Evolutionary conservation across 2,797 vertebrate species (phyloP).

Genomic region (Hylomyscus alleni): DNA sequence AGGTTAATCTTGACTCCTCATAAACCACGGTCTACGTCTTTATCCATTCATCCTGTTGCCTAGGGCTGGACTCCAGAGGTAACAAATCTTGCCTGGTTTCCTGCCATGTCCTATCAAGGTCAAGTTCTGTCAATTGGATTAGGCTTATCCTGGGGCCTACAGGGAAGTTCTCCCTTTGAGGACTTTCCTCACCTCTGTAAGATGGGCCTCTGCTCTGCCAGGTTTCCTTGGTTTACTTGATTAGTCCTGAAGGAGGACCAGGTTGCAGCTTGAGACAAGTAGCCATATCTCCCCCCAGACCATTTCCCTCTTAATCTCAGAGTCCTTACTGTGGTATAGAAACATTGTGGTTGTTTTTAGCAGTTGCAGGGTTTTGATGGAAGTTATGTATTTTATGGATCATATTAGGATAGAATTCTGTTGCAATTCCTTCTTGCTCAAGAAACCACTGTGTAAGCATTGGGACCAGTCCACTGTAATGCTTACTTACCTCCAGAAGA

Average conservation of each 20-base stretch:
- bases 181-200: neutral
- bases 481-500: neutral
- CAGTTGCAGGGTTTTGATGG: neutral
- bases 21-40: too few relatives aligned
- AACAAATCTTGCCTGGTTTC: neutral
- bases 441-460: neutral
- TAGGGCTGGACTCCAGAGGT: neutral
- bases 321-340: neutral
- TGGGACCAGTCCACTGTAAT: neutral
- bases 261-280: neutral
- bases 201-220: neutral
- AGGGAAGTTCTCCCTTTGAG: neutral
- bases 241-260: neutral
- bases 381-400: neutral
- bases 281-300: neutral
- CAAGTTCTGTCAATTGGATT: neutral
- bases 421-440: neutral
- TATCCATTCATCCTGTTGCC: neutral
- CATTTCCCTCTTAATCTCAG: neutral
- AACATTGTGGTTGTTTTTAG: neutral
- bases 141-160: neutral
- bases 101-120: neutral
- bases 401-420: neutral
- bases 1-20: neutral
- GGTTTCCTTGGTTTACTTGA: neutral